Base-by-base conservation (phyloP, 1,140 invertebrate species). In the Drosophila rhopaloa region DNA sequence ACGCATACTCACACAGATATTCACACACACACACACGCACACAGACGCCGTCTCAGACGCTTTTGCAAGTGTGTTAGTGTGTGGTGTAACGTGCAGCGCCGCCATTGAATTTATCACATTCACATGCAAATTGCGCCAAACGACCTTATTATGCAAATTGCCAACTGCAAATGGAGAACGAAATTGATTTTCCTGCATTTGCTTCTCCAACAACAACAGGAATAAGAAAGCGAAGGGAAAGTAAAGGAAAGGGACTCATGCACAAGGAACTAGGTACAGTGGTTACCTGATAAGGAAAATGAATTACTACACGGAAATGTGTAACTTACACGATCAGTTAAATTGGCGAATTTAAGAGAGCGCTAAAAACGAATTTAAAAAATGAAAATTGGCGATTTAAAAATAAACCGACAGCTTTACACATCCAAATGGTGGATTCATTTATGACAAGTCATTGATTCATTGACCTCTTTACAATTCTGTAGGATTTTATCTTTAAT, bases 131-230 rank as follows among this genome's bases (percentile, higher is more conserved):
- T 92, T 92, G 91, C 72, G 86, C 91, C 81, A 92, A 92, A 92
- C 90, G 90, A 91, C 91, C 91, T 92, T 92, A 91, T 92, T 92
- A 92, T 92, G 91, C 91, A 92, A 92, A 92, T 92, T 92, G 90
- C 91, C 83, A 92, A 91, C 91, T 91, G 91, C 90, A 91, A 91
- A 91, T 91, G 91, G 86, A 81, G 91, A 91, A 91, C 88, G 77
- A 91, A 91, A 91, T 91, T 91, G 91, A 91, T 91, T 91, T 91
- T 91, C 84, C 81, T 90, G 86, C 85, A 85, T 85, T 90, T 85
- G 65, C 57, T 47, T 16, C 81, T 57, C 65, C 81, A 46, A 67
- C 66, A 72, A 83, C 65, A 81, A 75, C 58, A 62, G 38, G 61
- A 54, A 67, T 54, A 67, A 54, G 58, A 46, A 41, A 63, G 46